Evolutionary conservation across 2,113 vertebrate genomes (phyloP).

Genomic region (Cyprinodon variegatus): DNA sequence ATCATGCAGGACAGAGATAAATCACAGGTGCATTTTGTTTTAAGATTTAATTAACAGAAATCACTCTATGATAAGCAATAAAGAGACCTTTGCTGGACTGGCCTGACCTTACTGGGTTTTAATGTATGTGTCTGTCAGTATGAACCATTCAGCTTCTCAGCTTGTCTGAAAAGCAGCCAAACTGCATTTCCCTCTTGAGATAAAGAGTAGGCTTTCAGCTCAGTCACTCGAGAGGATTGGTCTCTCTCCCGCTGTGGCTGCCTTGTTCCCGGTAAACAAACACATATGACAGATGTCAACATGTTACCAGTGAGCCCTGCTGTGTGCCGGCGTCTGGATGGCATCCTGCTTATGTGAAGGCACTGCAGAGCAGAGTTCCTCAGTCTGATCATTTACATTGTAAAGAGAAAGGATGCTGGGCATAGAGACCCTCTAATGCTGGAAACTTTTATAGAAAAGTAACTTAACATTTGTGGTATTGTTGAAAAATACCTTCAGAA

Average conservation of each 20-base stretch:
- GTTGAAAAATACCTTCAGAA: not conserved
- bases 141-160: not conserved
- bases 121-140: not conserved
- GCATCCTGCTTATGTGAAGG: constrained; percentile 22
- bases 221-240: constrained; percentile 38
- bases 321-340: constrained; percentile 10
- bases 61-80: constrained; percentile 57
- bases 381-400: constrained; percentile 7
- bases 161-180: constrained; percentile 16
- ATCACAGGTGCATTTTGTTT: constrained; percentile 48
- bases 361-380: constrained; percentile 5
- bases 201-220: constrained; percentile 22
- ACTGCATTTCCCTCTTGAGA: constrained; percentile 3
- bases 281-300: constrained; percentile 69
- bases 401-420: not conserved
- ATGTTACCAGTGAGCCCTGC: constrained; percentile 37
- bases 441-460: not conserved
- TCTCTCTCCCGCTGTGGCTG: constrained; percentile 40
- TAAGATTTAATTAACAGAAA: constrained; percentile 56
- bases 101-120: not conserved
- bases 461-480: not conserved
- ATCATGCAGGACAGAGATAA: constrained; percentile 46
- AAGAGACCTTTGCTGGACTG: constrained; percentile 30
- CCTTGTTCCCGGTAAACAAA: constrained; percentile 65
- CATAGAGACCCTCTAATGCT: not conserved